Conservation (phyloP, 2,888 invertebrate species). For the Dermolepida albohirtum region DNA sequence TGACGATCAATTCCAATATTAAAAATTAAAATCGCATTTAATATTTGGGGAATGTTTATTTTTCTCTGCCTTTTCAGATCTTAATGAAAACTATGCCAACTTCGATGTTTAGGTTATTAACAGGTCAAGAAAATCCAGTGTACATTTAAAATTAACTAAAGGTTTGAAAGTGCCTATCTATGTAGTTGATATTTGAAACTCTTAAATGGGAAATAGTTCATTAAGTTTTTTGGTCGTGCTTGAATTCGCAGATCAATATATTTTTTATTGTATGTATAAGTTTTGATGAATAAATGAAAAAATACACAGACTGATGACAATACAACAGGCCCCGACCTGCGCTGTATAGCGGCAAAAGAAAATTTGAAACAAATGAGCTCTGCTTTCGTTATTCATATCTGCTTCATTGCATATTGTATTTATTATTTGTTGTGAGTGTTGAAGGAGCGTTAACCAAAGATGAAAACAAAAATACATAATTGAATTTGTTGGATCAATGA, state of each 20-base stretch:
- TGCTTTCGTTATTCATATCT: constrained; percentile 65
- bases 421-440: constrained; percentile 61
- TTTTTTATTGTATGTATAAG: constrained; percentile 58
- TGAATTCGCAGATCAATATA: constrained; percentile 64
- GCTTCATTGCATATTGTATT: constrained; percentile 62
- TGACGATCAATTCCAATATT: too few relatives aligned
- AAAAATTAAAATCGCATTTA: too few relatives aligned
- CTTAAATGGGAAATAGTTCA: constrained; percentile 48
- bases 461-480: constrained; percentile 45
- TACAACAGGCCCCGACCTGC: constrained; percentile 62
- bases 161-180: constrained; percentile 74
- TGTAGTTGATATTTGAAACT: constrained; percentile 61
- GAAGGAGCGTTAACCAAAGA: constrained; percentile 64
- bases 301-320: constrained; percentile 66
- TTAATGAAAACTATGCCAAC: constrained; percentile 99
- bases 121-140: constrained; percentile 99
- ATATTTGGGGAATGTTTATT: too few relatives aligned
- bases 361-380: constrained; percentile 53
- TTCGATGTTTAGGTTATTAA: constrained; percentile 98
- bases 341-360: constrained; percentile 53
- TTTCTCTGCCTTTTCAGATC: constrained; percentile 80
- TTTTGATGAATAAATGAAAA: constrained; percentile 45
- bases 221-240: constrained; percentile 59
- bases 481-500: constrained; percentile 53
- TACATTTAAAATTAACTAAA: constrained; percentile 82